Evolutionary conservation across 1,140 invertebrate species (phyloP).

Genomic region (Chionoecetes opilio): DNA sequence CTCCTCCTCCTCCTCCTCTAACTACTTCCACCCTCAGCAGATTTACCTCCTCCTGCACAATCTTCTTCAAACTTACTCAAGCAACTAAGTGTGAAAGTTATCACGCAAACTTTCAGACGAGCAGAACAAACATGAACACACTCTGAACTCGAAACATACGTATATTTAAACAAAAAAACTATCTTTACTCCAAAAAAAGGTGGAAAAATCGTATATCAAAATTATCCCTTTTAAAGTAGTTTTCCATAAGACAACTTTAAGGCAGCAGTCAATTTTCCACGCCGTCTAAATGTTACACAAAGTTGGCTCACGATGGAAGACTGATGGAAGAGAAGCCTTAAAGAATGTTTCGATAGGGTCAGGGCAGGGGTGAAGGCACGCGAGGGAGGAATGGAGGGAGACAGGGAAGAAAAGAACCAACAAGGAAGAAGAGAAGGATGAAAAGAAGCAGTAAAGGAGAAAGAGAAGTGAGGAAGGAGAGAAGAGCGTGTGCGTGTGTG

Average conservation of each 20-base stretch:
- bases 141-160: not conserved
- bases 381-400: not conserved
- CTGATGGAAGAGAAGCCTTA: not conserved
- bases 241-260: slow-evolving; percentile 2
- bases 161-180: too few relatives aligned
- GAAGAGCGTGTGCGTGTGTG: not conserved
- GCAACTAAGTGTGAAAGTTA: not conserved
- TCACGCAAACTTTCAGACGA: too few relatives aligned
- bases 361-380: not conserved
- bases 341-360: not conserved
- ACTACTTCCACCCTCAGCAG: not conserved
- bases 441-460: not conserved
- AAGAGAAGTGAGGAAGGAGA: not conserved
- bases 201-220: not conserved
- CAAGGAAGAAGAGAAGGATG: not conserved
- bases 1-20: not conserved
- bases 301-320: not conserved
- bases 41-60: not conserved
- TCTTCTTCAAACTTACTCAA: not conserved
- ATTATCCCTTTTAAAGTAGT: not conserved
- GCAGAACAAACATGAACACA: not conserved
- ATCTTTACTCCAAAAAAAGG: not conserved
- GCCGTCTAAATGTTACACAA: slow-evolving; percentile 17
- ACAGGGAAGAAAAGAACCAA: not conserved
- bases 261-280: slow-evolving; percentile 4